Evolutionary conservation across 2,113 vertebrate species (phyloP).

Genomic region (Naja naja): DNA sequence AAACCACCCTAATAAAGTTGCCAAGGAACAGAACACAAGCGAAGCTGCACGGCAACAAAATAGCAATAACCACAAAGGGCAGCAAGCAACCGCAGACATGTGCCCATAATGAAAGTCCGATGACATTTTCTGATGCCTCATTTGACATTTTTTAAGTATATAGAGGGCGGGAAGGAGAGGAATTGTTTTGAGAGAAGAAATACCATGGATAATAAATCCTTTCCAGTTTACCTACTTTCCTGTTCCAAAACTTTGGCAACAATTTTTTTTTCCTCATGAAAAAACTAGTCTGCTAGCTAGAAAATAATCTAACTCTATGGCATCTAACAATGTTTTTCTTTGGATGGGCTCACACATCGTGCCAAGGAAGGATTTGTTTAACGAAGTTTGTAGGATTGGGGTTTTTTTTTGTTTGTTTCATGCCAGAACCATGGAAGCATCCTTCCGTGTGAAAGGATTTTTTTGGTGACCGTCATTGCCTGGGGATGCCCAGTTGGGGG

Average conservation of each 20-base stretch:
- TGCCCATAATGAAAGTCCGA: background rate
- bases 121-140: background rate
- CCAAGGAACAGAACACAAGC: background rate
- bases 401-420: background rate
- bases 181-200: background rate
- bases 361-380: background rate
- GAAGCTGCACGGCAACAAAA: background rate
- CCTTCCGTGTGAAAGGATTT: background rate
- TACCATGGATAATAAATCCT: background rate
- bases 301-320: background rate
- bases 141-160: background rate
- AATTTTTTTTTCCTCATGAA: background rate
- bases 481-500: background rate
- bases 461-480: background rate
- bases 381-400: background rate
- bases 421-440: background rate
- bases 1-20: background rate
- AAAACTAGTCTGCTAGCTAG: background rate
- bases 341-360: background rate
- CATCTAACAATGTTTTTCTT: background rate
- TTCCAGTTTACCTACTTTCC: background rate
- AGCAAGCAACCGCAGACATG: background rate
- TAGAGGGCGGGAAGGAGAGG: background rate
- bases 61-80: background rate
- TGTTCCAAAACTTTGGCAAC: background rate